A percentile compares a stretch with the other conserved stretches of the same genome.
These are phyloP conservation scores for Idaea aversata DNA, from an alignment of 2,888 invertebrate genomes.

Conservation along the genomic window DNA sequence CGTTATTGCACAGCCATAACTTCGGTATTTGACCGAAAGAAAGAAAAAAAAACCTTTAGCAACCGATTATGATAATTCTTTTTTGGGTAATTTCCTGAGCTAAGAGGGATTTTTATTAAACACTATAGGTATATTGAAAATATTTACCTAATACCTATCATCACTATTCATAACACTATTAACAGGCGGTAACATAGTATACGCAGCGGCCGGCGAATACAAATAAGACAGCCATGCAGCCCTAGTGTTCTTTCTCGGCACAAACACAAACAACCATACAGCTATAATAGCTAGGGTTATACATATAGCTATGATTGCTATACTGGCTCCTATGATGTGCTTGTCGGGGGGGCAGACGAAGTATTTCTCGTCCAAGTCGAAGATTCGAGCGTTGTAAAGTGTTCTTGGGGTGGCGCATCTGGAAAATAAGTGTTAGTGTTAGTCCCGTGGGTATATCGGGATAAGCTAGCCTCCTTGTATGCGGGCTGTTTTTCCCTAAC, in stretches of 20 bases:
- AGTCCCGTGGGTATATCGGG: not conserved
- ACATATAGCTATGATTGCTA: slow-evolving; percentile 47
- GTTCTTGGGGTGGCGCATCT: slow-evolving; percentile 72
- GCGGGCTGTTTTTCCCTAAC: no score
- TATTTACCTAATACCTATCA: not conserved
- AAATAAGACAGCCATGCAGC: slow-evolving; percentile 39
- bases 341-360: slow-evolving; percentile 55
- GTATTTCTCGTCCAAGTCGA: slow-evolving; percentile 63
- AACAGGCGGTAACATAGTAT: slow-evolving; percentile 50
- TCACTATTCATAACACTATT: slow-evolving; percentile 12
- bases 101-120: not conserved
- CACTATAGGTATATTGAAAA: no score
- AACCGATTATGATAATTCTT: not conserved
- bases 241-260: slow-evolving; percentile 47
- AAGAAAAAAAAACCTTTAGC: not conserved
- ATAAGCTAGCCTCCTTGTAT: no score
- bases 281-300: slow-evolving; percentile 45
- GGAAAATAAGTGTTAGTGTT: slow-evolving; percentile 30
- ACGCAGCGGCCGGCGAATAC: slow-evolving; percentile 44
- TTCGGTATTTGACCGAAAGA: not conserved
- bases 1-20: no score
- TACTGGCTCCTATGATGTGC: slow-evolving; percentile 37
- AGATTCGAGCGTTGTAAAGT: slow-evolving; percentile 64
- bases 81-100: not conserved
- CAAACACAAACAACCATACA: slow-evolving; percentile 59